A percentile compares a stretch with the other conserved stretches of the same genome.
These are phyloP conservation scores for Prenolepis imparis DNA, from an alignment of 2,888 invertebrate species.

Conservation along the genomic window DNA sequence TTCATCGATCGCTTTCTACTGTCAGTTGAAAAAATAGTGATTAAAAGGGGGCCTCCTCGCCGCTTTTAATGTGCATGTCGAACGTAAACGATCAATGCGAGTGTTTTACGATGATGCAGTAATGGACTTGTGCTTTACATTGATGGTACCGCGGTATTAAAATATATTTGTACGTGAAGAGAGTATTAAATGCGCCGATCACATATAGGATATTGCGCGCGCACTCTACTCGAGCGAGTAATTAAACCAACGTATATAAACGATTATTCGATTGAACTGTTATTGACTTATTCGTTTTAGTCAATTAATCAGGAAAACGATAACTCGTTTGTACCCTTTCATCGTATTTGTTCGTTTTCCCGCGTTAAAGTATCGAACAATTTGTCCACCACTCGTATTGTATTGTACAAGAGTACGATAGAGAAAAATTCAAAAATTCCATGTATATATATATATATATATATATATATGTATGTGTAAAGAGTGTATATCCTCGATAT, in stretches of 20 bases:
- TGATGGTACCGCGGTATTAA: conserved; percentile 40
- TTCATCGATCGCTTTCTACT: background rate
- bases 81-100: background rate
- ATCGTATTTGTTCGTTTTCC: conserved; percentile 48
- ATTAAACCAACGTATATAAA: conserved; percentile 50
- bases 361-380: conserved; percentile 39
- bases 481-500: background rate
- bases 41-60: conserved; percentile 7
- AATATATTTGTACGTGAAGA: conserved; percentile 29
- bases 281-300: conserved; percentile 55
- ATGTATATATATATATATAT: background rate
- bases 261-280: conserved; percentile 52
- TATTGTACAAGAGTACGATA: conserved; percentile 13
- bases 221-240: conserved; percentile 43
- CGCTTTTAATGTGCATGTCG: conserved; percentile 2
- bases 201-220: background rate
- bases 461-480: background rate
- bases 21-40: background rate
- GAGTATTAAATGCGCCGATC: conserved; percentile 42
- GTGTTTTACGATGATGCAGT: conserved; percentile 34
- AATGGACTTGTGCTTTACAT: conserved; percentile 40
- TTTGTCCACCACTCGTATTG: conserved; percentile 30
- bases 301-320: conserved; percentile 53
- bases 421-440: conserved; percentile 16
- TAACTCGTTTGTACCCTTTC: conserved; percentile 51